Conservation (phyloP, 1,140 invertebrate species). For the Polyergus mexicanus region DNA sequence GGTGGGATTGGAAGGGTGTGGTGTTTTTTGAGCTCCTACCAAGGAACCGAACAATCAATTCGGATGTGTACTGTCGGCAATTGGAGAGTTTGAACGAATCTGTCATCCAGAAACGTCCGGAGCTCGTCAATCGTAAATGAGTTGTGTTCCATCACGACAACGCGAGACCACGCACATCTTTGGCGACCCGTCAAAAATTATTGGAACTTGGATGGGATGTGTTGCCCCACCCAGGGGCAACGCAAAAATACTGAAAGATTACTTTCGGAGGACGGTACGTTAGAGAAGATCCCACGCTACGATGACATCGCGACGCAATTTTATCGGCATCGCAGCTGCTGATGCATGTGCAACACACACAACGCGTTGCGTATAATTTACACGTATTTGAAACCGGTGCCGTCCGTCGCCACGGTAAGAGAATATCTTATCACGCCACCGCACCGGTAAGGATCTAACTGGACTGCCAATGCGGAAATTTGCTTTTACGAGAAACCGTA, state of each 20-base stretch:
- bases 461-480: constrained; percentile 22
- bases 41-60: too few species aligned
- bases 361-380: background rate
- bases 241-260: background rate
- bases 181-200: too few species aligned
- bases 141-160: too few species aligned
- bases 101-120: too few species aligned
- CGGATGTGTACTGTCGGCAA: too few species aligned
- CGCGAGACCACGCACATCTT: too few species aligned
- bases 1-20: too few species aligned
- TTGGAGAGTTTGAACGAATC: too few species aligned
- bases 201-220: too few species aligned
- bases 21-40: too few species aligned
- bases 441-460: constrained; percentile 4
- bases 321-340: constrained; percentile 17
- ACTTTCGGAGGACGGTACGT: background rate
- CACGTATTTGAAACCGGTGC: background rate
- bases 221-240: too few species aligned
- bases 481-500: constrained; percentile 54
- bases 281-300: constrained; percentile 27
- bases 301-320: constrained; percentile 8
- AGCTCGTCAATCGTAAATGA: too few species aligned
- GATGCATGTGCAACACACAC: constrained; percentile 30
- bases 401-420: background rate
- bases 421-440: constrained; percentile 5